These are phyloP conservation scores for Harpalus rubripes DNA, from an alignment of 2,888 invertebrate species.

Conservation along the genomic window DNA sequence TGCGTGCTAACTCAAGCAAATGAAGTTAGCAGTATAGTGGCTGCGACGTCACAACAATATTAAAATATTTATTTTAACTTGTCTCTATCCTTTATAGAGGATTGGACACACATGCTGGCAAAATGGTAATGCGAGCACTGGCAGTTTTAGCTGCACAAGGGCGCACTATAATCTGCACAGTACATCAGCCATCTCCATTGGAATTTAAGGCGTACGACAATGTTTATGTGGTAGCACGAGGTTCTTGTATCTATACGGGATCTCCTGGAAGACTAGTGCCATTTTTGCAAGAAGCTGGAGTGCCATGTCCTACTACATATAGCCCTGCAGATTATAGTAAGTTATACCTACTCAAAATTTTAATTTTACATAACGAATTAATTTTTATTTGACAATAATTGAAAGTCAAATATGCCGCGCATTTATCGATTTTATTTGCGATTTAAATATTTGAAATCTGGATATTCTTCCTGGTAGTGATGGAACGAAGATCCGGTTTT, in stretches of 20 bases:
- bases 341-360: too few species aligned
- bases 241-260: conserved; percentile 85
- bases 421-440: too few species aligned
- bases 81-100: conserved; percentile 79
- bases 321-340: conserved; percentile 87
- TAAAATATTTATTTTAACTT: not conserved
- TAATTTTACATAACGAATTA: too few species aligned
- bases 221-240: conserved; percentile 80
- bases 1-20: too few species aligned
- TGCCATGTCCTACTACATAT: conserved; percentile 87
- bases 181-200: conserved; percentile 89
- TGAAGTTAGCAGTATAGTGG: too few species aligned
- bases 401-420: too few species aligned
- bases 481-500: too few species aligned
- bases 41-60: too few species aligned
- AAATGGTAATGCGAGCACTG: conserved; percentile 85
- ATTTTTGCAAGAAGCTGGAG: conserved; percentile 82
- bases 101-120: conserved; percentile 86
- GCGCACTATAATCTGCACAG: conserved; percentile 88
- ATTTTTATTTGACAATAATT: too few species aligned
- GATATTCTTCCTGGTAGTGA: too few species aligned
- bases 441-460: too few species aligned
- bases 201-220: conserved; percentile 87
- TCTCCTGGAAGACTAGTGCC: conserved; percentile 84
- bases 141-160: conserved; percentile 85